Evolutionary conservation across 2,797 vertebrate species (phyloP).

Genomic region (Lepilemur septentrionalis): DNA sequence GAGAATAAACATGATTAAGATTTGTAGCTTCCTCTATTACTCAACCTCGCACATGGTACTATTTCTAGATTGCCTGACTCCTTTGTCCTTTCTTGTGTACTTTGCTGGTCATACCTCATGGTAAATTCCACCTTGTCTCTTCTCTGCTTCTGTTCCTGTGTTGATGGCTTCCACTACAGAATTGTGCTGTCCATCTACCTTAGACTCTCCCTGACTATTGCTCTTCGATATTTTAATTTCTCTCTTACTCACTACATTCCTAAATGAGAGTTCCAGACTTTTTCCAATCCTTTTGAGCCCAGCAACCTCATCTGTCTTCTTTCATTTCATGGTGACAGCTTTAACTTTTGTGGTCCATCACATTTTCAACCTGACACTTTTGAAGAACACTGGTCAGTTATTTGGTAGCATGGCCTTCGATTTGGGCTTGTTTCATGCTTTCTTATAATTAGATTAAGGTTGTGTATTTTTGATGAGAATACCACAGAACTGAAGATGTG

Average conservation of each 20-base stretch:
- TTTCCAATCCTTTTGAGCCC: background rate
- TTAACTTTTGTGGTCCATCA: background rate
- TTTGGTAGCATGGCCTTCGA: background rate
- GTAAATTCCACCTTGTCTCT: background rate
- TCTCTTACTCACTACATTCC: background rate
- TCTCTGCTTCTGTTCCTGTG: background rate
- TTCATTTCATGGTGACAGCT: background rate
- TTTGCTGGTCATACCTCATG: background rate
- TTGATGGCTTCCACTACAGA: background rate
- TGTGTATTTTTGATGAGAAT: background rate
- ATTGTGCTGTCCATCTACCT: background rate
- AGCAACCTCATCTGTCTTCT: background rate
- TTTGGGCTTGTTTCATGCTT: background rate
- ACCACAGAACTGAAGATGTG: background rate
- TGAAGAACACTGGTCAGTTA: background rate
- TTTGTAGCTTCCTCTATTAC: background rate
- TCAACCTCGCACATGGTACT: background rate
- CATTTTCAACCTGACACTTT: background rate
- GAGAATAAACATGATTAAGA: background rate
- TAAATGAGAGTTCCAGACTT: background rate
- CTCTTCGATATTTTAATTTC: background rate
- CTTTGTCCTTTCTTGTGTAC: background rate
- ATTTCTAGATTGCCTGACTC: background rate
- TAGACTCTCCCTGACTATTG: background rate
- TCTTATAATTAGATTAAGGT: background rate